Percentiles rank a stretch among this genome's conserved stretches.
These are phyloP conservation scores for Osmerus mordax DNA, from an alignment of 2,113 vertebrate genomes.

Conservation along the genomic window DNA sequence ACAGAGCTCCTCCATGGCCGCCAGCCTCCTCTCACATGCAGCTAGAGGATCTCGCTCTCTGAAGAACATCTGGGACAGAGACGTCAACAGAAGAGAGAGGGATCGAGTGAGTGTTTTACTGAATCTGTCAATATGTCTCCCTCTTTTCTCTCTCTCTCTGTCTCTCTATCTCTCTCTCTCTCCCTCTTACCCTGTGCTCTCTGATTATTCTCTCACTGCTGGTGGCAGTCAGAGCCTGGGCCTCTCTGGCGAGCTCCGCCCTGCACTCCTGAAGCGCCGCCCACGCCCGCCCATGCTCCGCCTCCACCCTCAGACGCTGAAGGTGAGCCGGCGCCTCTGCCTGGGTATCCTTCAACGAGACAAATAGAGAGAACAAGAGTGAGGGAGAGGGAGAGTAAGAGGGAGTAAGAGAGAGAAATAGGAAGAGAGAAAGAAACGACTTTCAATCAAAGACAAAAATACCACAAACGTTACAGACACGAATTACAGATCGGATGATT, in stretches of 20 bases:
- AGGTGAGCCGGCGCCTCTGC: slow-evolving; percentile 87
- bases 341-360: slow-evolving; percentile 83
- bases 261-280: slow-evolving; percentile 81
- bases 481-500: no score
- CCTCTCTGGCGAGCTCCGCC: slow-evolving; percentile 81
- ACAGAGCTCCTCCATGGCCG: slow-evolving; percentile 87
- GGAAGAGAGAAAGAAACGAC: no score
- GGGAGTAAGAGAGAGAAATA: no score
- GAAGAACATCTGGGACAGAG: slow-evolving; percentile 80
- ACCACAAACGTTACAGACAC: no score
- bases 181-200: slow-evolving; percentile 82
- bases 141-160: no score
- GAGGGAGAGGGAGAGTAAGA: neutral
- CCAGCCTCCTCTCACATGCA: slow-evolving; percentile 83
- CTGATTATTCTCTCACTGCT: slow-evolving; percentile 84
- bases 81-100: neutral
- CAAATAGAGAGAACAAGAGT: neutral
- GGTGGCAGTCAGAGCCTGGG: slow-evolving; percentile 71
- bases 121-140: neutral
- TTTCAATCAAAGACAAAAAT: no score
- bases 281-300: slow-evolving; percentile 77
- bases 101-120: neutral
- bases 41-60: slow-evolving; percentile 79
- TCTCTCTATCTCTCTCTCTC: no score
- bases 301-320: slow-evolving; percentile 84